phyloP scores from a whole-genome alignment of 2,797 vertebrate genomes.

The Aplochiton taeniatus region DNA sequence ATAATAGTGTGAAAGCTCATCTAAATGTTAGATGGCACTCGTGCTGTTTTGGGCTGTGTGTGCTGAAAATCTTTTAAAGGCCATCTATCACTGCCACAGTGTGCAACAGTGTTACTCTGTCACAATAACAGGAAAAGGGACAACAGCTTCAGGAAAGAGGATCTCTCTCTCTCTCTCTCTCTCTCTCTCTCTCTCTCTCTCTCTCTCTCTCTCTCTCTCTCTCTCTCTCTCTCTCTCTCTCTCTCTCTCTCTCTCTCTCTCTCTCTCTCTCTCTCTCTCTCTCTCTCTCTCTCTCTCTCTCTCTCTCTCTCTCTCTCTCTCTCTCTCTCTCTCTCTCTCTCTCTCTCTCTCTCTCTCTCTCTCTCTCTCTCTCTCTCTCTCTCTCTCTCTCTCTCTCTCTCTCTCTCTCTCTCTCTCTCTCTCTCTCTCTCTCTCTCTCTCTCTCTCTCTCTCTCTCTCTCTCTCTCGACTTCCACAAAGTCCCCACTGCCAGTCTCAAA shows the following conservation, averaged over 20 bases:
- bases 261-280: constrained; percentile 14
- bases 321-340: background rate
- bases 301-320: constrained; percentile 12
- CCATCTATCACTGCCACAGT: constrained; percentile 30
- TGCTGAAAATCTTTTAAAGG: background rate
- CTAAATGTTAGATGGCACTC: background rate
- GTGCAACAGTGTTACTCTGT: constrained; percentile 11
- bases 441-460: background rate
- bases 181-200: constrained; percentile 15
- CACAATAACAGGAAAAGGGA: constrained; percentile 60
- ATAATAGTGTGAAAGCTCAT: too few species aligned
- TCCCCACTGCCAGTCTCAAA: background rate
- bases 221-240: constrained; percentile 13
- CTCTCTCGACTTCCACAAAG: constrained; percentile 1
- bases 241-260: constrained; percentile 15
- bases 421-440: background rate
- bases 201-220: constrained; percentile 14
- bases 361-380: background rate
- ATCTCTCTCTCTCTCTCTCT: constrained; percentile 18
- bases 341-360: background rate
- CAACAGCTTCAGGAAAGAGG: constrained; percentile 36
- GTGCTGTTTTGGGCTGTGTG: background rate
- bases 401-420: background rate
- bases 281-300: constrained; percentile 13
- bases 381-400: background rate